These are phyloP conservation scores for Sciurus niger DNA, from an alignment of 2,113 vertebrate species.

Conservation along the genomic window DNA sequence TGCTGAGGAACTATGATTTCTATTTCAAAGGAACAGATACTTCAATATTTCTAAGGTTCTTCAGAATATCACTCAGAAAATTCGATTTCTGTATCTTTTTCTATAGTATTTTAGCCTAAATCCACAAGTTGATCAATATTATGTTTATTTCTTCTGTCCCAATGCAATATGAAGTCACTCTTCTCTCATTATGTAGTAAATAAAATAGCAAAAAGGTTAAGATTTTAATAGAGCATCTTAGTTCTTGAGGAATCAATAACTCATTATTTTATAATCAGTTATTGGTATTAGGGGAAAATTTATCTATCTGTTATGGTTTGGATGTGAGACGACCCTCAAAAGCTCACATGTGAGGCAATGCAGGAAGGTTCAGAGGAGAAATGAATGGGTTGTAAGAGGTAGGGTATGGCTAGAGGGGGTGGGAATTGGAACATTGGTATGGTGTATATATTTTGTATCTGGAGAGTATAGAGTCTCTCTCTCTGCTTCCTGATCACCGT, in stretches of 20 bases:
- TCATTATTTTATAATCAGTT: constrained; percentile 12
- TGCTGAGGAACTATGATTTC: not conserved
- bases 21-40: not conserved
- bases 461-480: too few relatives aligned
- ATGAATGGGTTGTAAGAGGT: too few relatives aligned
- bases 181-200: not conserved
- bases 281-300: not conserved
- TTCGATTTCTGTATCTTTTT: not conserved
- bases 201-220: not conserved
- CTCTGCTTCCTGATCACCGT: too few relatives aligned
- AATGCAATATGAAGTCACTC: not conserved
- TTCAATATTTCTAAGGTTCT: constrained; percentile 51
- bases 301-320: not conserved
- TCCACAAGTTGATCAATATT: not conserved
- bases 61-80: constrained; percentile 23
- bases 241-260: constrained; percentile 15
- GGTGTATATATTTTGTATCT: too few relatives aligned
- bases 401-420: too few relatives aligned
- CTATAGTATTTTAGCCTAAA: constrained; percentile 21
- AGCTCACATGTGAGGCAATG: too few relatives aligned
- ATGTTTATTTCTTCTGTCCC: not conserved
- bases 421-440: too few relatives aligned
- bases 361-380: too few relatives aligned
- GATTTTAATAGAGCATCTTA: not conserved
- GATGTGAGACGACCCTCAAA: too few relatives aligned